Evolutionary conservation across 2,888 invertebrate species (phyloP), one percentile per base, ranked within the genome.

Genomic region (Sinhomidia bicolor): DNA sequence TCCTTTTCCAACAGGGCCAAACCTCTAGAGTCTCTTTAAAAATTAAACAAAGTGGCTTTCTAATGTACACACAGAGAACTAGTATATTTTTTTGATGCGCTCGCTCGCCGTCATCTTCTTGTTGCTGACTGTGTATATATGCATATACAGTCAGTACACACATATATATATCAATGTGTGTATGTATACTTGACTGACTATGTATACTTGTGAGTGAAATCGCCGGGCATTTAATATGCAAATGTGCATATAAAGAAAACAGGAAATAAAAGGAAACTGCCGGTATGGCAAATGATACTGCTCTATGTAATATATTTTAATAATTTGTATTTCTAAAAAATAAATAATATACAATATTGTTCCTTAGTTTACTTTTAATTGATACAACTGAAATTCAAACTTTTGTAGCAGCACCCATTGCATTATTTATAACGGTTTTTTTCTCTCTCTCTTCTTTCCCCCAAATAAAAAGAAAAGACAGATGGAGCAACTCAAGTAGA

Each of bases 11-110:
- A 14, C 44, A 51, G 51, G 17, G 23, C 47, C 74, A 68, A 68
- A n/a, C 26, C 82, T 82, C 82, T 82, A 54, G 82, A 82, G 82
- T 47, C 82, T 82, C 82, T 82, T 82, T 54, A 82, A 60, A 82
- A 82, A 82, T 41, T 51, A 82, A 82, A 82, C 82, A 71, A 82
- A 82, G 68, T 82, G 71, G 82, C 51, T 71, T 80, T 47, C 80
- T 20, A 57, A 80, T 80, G 44, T 62, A 80, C 60, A 44, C 80
- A 80, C 10, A 51, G 47, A 23, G 41, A 68, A 62, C 23, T 44
- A 29, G 12, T 78, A 60, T 57, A 23, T 74, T 47, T 74, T 47
- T 74, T 26, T 47, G 51, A 74, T 65, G 74, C 5, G 74, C n/a
- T 6, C 71, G n/a, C 57, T n/a, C 32, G n/a, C n/a, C n/a, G n/a